Base-by-base conservation (phyloP, 2,888 invertebrate genomes). In the Netelia melanura region DNA sequence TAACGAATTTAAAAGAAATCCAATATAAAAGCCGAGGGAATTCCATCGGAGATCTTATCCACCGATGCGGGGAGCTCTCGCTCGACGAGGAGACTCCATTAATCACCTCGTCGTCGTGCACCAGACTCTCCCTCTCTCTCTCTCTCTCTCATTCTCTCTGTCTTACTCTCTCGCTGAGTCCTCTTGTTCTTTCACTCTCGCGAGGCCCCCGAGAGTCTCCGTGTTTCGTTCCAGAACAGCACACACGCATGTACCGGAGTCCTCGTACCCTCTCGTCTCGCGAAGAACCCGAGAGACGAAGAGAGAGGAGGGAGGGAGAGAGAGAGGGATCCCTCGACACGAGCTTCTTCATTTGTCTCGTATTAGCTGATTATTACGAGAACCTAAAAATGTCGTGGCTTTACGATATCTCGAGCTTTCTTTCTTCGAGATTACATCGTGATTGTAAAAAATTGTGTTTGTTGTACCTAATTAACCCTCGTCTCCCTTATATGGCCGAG, bases 31-130 rank as follows among this genome's bases (percentile, higher is more conserved):
- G 93, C 91, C 89, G 89, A 91, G 92, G 90, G 92, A 93, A 93
- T 93, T 93, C 93, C 93, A 93, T 92, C 92, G 91, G 91, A 93
- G 93, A 93, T 93, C 91, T 93, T 93, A 93, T 93, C 93, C 92
- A 80, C 61, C 83, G 85, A 83, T 86, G 76, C 72, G 65, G 76
- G 79, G 90, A 90, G 90, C 91, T 91, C 91, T 91, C 90, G 91
- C 92, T 92, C 91, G 91, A 88, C 88, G 89, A 88, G 91, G 89
- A 91, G 92, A 92, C 92, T 93, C 92, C 93, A 92, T 93, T 92
- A 92, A 92, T 93, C 93, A 92, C 89, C 87, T 88, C 86, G 88
- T 85, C 82, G 75, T 85, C 86, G 83, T 86, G 87, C 84, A 81
- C 82, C 74, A 71, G 48, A 61, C 64, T 77, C 75, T 70, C 81